Base-by-base conservation (phyloP, 2,888 invertebrate species). In the Agrilus biguttatus region DNA sequence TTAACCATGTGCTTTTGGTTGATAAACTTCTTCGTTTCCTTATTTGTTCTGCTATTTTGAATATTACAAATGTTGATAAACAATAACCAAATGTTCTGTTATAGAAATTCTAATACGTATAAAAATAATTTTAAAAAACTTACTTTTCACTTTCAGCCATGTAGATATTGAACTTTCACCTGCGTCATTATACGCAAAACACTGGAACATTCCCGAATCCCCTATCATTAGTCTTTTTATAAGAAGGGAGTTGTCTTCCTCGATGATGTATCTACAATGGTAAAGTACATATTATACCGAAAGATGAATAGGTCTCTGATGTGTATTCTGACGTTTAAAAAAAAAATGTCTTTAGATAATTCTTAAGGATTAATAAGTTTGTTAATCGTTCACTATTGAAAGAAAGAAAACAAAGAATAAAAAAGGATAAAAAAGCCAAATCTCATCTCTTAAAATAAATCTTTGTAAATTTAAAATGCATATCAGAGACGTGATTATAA, bases 191-290 rank as follows among this genome's bases (percentile, higher is more conserved):
- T 72, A 73, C 0, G 90, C 91, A 55, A 93, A 79, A 63, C 97
- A 97, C 65, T 97, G 96, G 61, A 88, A 96, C 75, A 96, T 85
- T 39, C 93, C 96, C 49, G 87, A 83, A 65, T 95, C 92, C 49
- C 80, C 79, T 66, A 87, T 81, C 52, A 79, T 75, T 36, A 93
- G 70, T 56, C 81, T 79, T 56, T 77, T 81, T 46, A 96, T 86
- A 14, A 81, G 72, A 50, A 93, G 68, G 1, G 88, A 83, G 46
- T 89, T 86, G 61, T 90, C 88, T 49, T 85, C 79, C 57, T 82
- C 78, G 43, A 88, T 71, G n/a, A 76, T 65, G 61, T 85, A 89
- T 60, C 88, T 80, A 51, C 63, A 69, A 46, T 49, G 44, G 45
- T 23, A 39, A 10, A 28, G 3, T 28, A 28, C 28, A 10, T 4